These are phyloP conservation scores for Drosophila pallidifrons DNA, from an alignment of 1,140 invertebrate genomes.

Conservation along the genomic window DNA sequence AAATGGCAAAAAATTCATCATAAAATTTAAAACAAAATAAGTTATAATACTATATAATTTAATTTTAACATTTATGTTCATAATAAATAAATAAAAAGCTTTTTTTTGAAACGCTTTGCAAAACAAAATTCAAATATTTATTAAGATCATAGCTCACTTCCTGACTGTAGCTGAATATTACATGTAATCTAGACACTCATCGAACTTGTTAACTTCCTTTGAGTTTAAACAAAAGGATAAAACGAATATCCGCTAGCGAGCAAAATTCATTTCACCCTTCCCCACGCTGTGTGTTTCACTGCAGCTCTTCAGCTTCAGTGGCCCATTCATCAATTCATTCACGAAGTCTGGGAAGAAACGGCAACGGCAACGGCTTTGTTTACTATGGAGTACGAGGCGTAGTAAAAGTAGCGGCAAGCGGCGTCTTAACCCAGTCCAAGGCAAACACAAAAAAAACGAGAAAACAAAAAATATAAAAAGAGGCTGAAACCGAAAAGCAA, in stretches of 20 bases:
- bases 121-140: too few species aligned
- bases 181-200: background rate
- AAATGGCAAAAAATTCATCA: too few species aligned
- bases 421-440: slow-evolving; percentile 61
- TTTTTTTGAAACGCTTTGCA: too few species aligned
- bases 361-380: slow-evolving; percentile 53
- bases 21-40: too few species aligned
- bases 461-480: background rate
- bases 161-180: too few species aligned
- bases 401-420: slow-evolving; percentile 62
- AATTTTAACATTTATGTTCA: too few species aligned
- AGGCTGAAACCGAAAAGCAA: slow-evolving; percentile 20
- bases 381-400: slow-evolving; percentile 58
- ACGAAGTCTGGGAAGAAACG: slow-evolving; percentile 40
- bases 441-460: background rate
- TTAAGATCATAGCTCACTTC: too few species aligned
- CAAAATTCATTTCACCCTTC: background rate
- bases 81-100: too few species aligned
- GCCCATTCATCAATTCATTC: slow-evolving; percentile 71
- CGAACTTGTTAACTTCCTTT: slow-evolving; percentile 7
- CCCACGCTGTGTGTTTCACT: slow-evolving; percentile 5
- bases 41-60: too few species aligned
- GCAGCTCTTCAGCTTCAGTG: background rate
- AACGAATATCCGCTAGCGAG: slow-evolving; percentile 7
- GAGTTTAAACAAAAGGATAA: slow-evolving; percentile 3